Conservation (phyloP, 2,888 invertebrate species). For the Branchellion lobata region DNA sequence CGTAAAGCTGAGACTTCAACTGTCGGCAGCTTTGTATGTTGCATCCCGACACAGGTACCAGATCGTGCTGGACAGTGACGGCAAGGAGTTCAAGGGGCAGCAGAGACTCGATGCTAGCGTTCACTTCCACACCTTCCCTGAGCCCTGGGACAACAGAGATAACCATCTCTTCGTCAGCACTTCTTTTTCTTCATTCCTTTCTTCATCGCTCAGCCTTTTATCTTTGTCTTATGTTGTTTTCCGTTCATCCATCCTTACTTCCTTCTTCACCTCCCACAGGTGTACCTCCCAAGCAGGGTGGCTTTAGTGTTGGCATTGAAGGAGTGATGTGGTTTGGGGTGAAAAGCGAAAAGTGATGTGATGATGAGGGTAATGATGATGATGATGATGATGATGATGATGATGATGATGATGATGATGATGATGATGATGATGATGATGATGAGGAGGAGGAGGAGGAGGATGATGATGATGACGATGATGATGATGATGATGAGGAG, state of each 20-base stretch:
- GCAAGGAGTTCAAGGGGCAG: conserved; percentile 76
- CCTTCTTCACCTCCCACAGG: conserved; percentile 64
- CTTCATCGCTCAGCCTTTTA: not conserved
- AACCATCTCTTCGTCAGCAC: conserved; percentile 67
- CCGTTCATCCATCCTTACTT: not conserved
- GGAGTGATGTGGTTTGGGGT: too few species aligned
- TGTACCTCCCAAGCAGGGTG: conserved; percentile 75
- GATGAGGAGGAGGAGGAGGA: too few species aligned
- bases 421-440: too few species aligned
- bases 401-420: too few species aligned
- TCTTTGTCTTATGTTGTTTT: not conserved
- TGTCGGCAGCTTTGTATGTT: too few species aligned
- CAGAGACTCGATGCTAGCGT: conserved; percentile 72
- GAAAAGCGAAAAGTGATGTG: too few species aligned
- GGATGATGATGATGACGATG: too few species aligned
- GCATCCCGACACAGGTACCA: conserved; percentile 69
- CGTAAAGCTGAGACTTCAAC: too few species aligned
- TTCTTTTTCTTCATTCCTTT: not conserved
- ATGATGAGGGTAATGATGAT: too few species aligned
- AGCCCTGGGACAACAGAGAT: conserved; percentile 72
- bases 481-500: too few species aligned
- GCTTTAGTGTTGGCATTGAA: conserved; percentile 69
- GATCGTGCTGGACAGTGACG: conserved; percentile 78
- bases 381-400: too few species aligned
- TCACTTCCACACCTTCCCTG: conserved; percentile 68